Percentiles rank a stretch among this genome's conserved stretches.
These are phyloP conservation scores for Leptatherina wallacei DNA, from an alignment of 2,797 vertebrate genomes.

Conservation along the genomic window DNA sequence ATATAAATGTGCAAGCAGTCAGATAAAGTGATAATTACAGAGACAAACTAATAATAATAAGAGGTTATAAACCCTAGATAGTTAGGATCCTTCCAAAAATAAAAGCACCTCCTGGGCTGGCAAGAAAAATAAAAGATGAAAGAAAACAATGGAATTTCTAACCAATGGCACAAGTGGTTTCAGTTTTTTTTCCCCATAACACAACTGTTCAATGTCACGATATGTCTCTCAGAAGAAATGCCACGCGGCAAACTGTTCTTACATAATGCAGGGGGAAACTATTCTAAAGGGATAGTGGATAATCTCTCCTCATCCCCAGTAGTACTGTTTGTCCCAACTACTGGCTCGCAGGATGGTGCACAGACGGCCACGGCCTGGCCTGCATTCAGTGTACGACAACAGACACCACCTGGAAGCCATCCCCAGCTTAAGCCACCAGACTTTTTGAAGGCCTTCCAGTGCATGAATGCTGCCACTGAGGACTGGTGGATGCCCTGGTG, in stretches of 20 bases:
- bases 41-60: neutral
- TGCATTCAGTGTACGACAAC: slow-evolving; percentile 39
- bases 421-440: slow-evolving; percentile 58
- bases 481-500: slow-evolving; percentile 36
- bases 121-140: neutral
- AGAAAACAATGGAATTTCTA: slow-evolving; percentile 13
- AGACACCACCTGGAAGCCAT: slow-evolving; percentile 74
- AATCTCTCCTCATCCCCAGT: slow-evolving; percentile 47
- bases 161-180: slow-evolving; percentile 29
- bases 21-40: neutral
- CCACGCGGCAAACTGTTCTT: slow-evolving; percentile 42
- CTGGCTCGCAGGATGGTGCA: slow-evolving; percentile 52
- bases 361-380: slow-evolving; percentile 53
- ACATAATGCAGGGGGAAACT: slow-evolving; percentile 34
- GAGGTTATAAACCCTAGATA: slow-evolving; percentile 9
- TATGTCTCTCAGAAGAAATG: slow-evolving; percentile 59
- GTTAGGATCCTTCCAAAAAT: neutral
- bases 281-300: slow-evolving; percentile 41
- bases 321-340: slow-evolving; percentile 61
- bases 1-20: neutral
- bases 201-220: slow-evolving; percentile 59
- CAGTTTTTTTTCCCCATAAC: slow-evolving; percentile 32
- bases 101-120: slow-evolving; percentile 1
- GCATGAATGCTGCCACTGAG: slow-evolving; percentile 52
- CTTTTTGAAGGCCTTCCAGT: slow-evolving; percentile 60